Percentiles rank a stretch among this genome's conserved stretches.
These are phyloP conservation scores for Petaurus breviceps DNA, from an alignment of 2,113 vertebrate genomes.

Conservation along the genomic window DNA sequence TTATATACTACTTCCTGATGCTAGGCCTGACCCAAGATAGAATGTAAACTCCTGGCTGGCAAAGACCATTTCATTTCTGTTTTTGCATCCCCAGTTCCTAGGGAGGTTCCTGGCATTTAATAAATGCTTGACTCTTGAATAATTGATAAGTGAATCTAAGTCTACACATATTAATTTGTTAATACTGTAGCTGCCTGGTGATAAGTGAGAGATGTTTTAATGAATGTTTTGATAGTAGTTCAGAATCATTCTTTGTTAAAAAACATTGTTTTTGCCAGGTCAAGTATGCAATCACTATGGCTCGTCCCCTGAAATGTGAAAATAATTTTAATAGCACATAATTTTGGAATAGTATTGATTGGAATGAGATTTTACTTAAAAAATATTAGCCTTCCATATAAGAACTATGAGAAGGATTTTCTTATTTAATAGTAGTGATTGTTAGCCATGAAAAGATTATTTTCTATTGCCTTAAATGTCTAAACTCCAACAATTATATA, in stretches of 20 bases:
- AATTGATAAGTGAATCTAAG: background rate
- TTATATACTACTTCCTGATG: background rate
- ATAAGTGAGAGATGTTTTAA: background rate
- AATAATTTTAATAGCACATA: background rate
- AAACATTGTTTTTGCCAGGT: background rate
- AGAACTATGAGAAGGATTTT: slow-evolving; percentile 15
- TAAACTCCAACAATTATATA: background rate
- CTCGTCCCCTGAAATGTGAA: background rate
- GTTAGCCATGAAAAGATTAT: background rate
- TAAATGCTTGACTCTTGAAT: background rate
- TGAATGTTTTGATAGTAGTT: background rate
- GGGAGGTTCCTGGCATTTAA: background rate
- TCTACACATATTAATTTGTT: background rate
- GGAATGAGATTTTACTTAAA: slow-evolving; percentile 15
- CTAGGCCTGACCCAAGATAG: background rate
- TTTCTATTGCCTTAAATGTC: slow-evolving; percentile 7
- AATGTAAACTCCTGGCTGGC: background rate
- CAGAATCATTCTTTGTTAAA: background rate
- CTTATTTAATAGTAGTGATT: background rate
- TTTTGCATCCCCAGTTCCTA: background rate
- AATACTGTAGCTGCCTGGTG: background rate
- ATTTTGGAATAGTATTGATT: background rate
- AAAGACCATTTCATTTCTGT: background rate
- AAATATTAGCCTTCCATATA: background rate
- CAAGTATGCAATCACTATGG: background rate